phyloP scores from a whole-genome alignment of 37 sponge, comb jelly and placozoan species.

The Petrosia ficiformis region DNA sequence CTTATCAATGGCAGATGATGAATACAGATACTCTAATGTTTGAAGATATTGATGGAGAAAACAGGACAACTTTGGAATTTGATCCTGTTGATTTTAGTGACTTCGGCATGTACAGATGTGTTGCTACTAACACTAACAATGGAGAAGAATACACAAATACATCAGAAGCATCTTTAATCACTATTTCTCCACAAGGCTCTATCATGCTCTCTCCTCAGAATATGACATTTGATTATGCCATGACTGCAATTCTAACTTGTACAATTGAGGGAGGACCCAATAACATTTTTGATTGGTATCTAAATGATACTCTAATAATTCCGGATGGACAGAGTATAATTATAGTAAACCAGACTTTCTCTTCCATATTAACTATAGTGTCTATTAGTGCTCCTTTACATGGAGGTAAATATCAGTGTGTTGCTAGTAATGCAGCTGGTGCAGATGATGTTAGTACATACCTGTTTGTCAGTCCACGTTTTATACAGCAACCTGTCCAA shows the following conservation, averaged over 20 bases:
- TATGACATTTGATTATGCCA: not conserved
- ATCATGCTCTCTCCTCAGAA: not conserved
- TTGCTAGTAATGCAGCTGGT: no score
- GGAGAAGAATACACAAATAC: no score
- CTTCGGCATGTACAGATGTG: slow-evolving; percentile 54
- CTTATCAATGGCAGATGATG: not conserved
- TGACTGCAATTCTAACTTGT: slow-evolving; percentile 8
- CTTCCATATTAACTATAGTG: not conserved
- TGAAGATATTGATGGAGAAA: not conserved
- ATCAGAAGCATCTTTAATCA: no score
- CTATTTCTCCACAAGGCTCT: slow-evolving; percentile 18
- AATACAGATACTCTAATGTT: not conserved
- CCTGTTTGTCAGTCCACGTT: no score
- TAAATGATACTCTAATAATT: no score
- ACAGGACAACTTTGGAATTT: not conserved
- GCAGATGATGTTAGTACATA: no score
- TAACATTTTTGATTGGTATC: not conserved
- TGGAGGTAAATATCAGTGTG: no score
- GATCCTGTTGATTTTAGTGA: slow-evolving; percentile 7
- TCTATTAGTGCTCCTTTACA: no score
- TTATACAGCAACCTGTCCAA: no score
- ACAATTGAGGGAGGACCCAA: not conserved
- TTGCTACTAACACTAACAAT: not conserved
- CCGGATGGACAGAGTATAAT: no score
- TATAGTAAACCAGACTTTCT: not conserved